These are phyloP conservation scores for Neodiprion virginianus DNA, from an alignment of 1,140 invertebrate species.

Conservation along the genomic window DNA sequence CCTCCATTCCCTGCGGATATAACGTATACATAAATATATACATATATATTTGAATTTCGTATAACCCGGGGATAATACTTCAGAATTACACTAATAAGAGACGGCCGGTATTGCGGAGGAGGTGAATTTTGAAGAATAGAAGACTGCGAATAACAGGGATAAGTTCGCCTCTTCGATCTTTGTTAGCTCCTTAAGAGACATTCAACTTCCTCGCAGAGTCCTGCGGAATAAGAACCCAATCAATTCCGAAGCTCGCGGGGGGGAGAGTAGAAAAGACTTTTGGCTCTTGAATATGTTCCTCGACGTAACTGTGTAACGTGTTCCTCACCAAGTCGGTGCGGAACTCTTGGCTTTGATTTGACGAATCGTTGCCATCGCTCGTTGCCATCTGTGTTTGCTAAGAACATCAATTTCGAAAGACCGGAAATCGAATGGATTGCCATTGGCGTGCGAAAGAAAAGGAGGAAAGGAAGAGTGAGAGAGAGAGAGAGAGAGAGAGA, in stretches of 20 bases:
- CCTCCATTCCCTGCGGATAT: too few relatives aligned
- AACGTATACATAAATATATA: too few relatives aligned
- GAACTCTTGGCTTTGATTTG: background rate
- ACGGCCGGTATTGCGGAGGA: too few relatives aligned
- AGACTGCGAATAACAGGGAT: background rate
- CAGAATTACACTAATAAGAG: too few relatives aligned
- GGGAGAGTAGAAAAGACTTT: too few relatives aligned
- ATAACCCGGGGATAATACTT: too few relatives aligned
- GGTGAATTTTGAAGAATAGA: background rate
- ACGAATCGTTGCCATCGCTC: background rate
- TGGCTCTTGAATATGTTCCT: too few relatives aligned
- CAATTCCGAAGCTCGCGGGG: background rate
- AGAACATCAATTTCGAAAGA: background rate
- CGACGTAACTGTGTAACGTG: too few relatives aligned
- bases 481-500: too few relatives aligned
- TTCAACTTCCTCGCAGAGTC: background rate
- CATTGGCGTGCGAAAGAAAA: background rate
- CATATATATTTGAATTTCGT: too few relatives aligned
- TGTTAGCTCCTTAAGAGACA: background rate
- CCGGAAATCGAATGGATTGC: slow-evolving; percentile 5
- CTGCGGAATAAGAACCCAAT: background rate
- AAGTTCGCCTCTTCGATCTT: background rate
- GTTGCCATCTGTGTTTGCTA: background rate
- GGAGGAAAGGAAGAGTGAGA: too few relatives aligned
- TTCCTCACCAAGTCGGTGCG: background rate